These are phyloP conservation scores for Silurus aristotelis DNA, from an alignment of 2,797 vertebrate species.

Conservation along the genomic window DNA sequence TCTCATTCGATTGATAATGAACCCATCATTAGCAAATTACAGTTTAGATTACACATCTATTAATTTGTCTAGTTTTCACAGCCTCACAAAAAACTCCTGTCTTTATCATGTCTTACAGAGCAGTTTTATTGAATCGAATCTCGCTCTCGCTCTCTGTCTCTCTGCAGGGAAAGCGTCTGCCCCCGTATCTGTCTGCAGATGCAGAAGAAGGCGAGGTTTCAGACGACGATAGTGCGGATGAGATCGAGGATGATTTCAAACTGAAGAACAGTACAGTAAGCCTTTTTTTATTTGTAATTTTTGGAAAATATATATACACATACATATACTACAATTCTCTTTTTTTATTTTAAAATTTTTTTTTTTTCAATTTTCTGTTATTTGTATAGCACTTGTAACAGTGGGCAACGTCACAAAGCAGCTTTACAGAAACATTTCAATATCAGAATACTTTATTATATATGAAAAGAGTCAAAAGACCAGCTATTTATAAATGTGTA, in stretches of 20 bases:
- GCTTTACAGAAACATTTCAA: too few relatives aligned
- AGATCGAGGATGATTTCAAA: slow-evolving; percentile 98
- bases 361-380: too few relatives aligned
- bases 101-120: background rate
- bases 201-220: slow-evolving; percentile 97
- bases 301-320: background rate
- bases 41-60: background rate
- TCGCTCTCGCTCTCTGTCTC: slow-evolving; percentile 24
- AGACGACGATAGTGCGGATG: slow-evolving; percentile 96
- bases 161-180: slow-evolving; percentile 89
- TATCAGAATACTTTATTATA: too few relatives aligned
- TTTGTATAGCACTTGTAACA: too few relatives aligned
- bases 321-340: too few relatives aligned
- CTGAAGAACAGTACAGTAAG: slow-evolving; percentile 89
- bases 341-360: too few relatives aligned
- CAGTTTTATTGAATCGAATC: background rate
- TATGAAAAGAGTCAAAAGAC: background rate
- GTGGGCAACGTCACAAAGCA: too few relatives aligned
- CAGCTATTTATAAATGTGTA: background rate
- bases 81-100: background rate
- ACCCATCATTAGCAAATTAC: background rate
- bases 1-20: background rate
- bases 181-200: slow-evolving; percentile 87
- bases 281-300: slow-evolving; percentile 11
- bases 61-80: background rate